A percentile compares a stretch with the other conserved stretches of the same genome.
phyloP scores from a whole-genome alignment of 2,113 vertebrate genomes.

The Halcyon malimbica region DNA sequence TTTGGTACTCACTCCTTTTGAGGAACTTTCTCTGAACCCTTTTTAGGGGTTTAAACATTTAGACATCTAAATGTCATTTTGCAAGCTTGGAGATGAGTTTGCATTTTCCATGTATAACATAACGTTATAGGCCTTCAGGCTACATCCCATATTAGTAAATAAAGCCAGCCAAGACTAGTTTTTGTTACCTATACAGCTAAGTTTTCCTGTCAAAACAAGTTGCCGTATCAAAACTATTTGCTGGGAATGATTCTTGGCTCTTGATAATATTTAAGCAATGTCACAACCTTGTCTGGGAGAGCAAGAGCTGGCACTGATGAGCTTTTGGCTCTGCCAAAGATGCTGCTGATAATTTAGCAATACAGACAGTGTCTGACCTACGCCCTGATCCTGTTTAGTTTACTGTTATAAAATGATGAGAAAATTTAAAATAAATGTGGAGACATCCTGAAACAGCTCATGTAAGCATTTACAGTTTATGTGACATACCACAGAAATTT shows the following conservation, averaged over 20 bases:
- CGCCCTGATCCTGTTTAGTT: neutral
- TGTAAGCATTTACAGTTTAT: neutral
- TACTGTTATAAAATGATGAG: neutral
- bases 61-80: neutral
- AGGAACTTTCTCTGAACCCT: neutral
- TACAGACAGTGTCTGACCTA: neutral
- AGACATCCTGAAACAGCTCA: neutral
- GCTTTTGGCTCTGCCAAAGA: neutral
- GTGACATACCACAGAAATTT: neutral
- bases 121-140: neutral
- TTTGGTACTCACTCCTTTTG: neutral
- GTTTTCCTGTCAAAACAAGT: neutral
- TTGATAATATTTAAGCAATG: neutral
- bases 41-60: neutral
- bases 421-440: neutral
- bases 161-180: neutral
- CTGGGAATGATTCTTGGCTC: neutral
- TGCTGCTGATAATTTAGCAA: neutral
- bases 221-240: neutral
- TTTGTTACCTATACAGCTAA: neutral
- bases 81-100: neutral
- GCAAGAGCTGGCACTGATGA: neutral
- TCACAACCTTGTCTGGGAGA: neutral
- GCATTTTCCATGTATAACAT: neutral
- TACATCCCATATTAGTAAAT: neutral